Base-by-base conservation (phyloP, 2,113 vertebrate species). In the zebrafish (Danio rerio) region DNA sequence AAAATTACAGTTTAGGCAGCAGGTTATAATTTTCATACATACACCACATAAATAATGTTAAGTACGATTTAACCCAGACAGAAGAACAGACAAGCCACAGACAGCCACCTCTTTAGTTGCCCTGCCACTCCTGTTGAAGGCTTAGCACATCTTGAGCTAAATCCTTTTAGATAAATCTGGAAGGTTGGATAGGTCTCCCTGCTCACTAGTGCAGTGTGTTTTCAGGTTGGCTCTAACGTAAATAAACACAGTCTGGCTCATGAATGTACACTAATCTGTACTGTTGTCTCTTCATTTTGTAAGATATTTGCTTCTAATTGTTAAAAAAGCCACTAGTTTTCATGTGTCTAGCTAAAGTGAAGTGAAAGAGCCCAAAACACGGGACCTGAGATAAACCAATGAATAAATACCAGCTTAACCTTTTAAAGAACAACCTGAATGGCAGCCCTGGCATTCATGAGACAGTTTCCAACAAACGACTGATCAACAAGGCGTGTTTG, bases 151-250 rank as follows among this genome's bases (percentile, higher is more conserved):
- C 78, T 52, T 63, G 47, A 18, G 42, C 9, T 45, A 78, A 84
- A 87, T 87, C 83, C 77, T 56, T 80, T 73, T 83, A 77, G 71
- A 73, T 78, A 73, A 80, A 70, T 70, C 56, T 73, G 16, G 58
- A 77, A 50, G 77, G 81, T 58, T 13, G 53, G 53, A 45, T 8
- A 66, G 70, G 20, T 18, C 52, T 42, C 31, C 68, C 12, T 20
- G 77, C 21, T 21, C 52, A 58, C 18, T 56, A 59, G 73, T 69
- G 66, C 11, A 58, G 49, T 42, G 18, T 56, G 18, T 75, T 59
- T 77, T 55, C 40, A 75, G 45, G 50, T 77, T 50, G 58, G 18
- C 58, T 31, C 43, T 62, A 18, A 21, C 43, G 8, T 43, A 66
- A 79, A 79, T 15, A 79, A 18, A 65, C 21, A 43, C 50, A 78